A percentile compares a stretch with the other conserved stretches of the same genome.
phyloP scores from a whole-genome alignment of 2,888 invertebrate species.

The Tenthredo distinguenda region DNA sequence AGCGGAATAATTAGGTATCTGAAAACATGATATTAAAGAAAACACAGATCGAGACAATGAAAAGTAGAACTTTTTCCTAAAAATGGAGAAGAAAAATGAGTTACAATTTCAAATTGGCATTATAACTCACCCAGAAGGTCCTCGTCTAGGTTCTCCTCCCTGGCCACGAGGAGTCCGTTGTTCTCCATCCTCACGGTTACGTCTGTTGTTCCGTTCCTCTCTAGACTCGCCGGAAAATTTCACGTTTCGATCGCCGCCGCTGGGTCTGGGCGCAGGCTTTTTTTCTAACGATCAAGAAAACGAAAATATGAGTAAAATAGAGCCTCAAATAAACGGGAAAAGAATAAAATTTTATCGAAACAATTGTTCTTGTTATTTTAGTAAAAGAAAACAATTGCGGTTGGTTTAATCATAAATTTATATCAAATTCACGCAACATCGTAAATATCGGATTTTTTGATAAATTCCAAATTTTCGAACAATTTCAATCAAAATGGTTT shows the following conservation, averaged over 20 bases:
- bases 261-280: constrained; percentile 71
- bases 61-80: background rate
- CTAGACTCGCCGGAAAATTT: constrained; percentile 82
- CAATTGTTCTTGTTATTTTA: background rate
- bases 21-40: no score
- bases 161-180: constrained; percentile 67
- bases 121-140: constrained; percentile 71
- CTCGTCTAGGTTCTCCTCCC: constrained; percentile 72
- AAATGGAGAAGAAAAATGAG: background rate
- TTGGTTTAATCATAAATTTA: no score
- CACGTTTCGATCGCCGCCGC: constrained; percentile 78
- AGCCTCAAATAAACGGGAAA: no score
- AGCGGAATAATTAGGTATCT: no score
- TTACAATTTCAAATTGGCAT: background rate
- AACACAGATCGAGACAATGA: background rate
- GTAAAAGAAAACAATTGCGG: background rate
- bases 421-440: no score
- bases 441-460: no score
- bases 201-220: constrained; percentile 87
- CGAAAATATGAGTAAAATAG: background rate
- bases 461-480: no score
- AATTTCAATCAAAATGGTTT: background rate
- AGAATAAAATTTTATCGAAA: no score
- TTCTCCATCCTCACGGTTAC: constrained; percentile 82
- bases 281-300: constrained; percentile 66